Conservation (phyloP, 2,797 vertebrate genomes). For the Anabas testudineus region DNA sequence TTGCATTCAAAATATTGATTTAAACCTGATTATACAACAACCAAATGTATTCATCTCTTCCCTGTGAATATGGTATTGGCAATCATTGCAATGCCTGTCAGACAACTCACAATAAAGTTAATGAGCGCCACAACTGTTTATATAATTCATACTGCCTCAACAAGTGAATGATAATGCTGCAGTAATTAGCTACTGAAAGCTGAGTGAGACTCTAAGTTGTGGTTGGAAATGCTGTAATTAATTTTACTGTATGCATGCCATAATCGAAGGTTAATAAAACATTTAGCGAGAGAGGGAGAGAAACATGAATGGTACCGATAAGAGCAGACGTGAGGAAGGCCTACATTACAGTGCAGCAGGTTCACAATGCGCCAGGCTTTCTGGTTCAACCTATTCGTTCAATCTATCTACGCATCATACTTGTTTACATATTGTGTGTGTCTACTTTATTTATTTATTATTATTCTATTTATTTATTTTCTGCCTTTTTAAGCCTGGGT, state of each 20-base stretch:
- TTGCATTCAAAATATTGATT: conserved; percentile 41
- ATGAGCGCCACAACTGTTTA: conserved; percentile 31
- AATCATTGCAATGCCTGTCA: conserved; percentile 43
- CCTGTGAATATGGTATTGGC: conserved; percentile 5
- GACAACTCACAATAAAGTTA: conserved; percentile 52
- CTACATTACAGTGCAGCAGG: too few species aligned
- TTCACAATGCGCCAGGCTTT: background rate
- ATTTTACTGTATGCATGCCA: conserved; percentile 18
- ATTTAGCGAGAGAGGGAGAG: background rate
- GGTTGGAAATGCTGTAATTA: conserved; percentile 6
- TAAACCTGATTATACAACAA: conserved; percentile 28
- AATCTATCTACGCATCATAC: too few species aligned
- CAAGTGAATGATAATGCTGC: conserved; percentile 23
- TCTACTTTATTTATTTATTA: background rate
- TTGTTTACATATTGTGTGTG: background rate
- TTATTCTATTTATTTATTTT: too few species aligned
- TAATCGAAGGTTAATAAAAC: conserved; percentile 32
- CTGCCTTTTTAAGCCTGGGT: background rate
- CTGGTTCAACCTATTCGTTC: conserved; percentile 11
- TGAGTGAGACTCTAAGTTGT: conserved; percentile 15
- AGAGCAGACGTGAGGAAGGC: background rate
- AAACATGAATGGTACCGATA: conserved; percentile 4
- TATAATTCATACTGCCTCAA: conserved; percentile 17
- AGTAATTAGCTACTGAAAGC: conserved; percentile 21
- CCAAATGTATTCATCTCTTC: conserved; percentile 17